Evolutionary conservation across 2,888 invertebrate species (phyloP).

Genomic region (Nematopogon swammerdamellus): DNA sequence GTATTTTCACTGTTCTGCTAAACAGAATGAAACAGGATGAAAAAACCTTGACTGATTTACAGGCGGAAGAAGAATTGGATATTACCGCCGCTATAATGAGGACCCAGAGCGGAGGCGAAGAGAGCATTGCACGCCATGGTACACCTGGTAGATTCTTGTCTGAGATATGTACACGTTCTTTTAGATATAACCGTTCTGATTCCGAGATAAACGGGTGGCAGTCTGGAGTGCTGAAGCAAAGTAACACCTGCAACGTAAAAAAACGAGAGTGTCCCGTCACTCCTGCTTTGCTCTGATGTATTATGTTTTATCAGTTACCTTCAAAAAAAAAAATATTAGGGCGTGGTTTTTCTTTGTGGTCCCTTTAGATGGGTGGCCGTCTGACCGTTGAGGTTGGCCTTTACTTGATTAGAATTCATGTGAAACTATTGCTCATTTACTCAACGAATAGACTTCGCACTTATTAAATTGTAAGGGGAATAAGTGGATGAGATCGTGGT

Average conservation of each 20-base stretch:
- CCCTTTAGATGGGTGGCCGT: too few species aligned
- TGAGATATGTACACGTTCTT: slow-evolving; percentile 49
- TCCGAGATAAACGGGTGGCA: slow-evolving; percentile 52
- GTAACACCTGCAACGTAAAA: slow-evolving; percentile 22
- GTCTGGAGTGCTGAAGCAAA: slow-evolving; percentile 49
- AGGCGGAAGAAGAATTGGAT: background rate
- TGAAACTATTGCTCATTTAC: too few species aligned
- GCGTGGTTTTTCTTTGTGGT: too few species aligned
- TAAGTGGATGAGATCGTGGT: too few species aligned
- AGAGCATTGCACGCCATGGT: slow-evolving; percentile 65
- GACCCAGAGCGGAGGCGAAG: slow-evolving; percentile 65
- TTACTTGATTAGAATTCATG: too few species aligned
- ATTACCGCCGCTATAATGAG: slow-evolving; percentile 64
- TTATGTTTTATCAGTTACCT: too few species aligned
- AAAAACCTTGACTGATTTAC: background rate
- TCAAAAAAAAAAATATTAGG: too few species aligned
- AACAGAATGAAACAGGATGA: slow-evolving; percentile 1
- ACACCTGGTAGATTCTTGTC: slow-evolving; percentile 56
- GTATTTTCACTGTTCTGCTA: background rate
- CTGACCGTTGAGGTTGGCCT: too few species aligned
- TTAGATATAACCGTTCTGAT: slow-evolving; percentile 42
- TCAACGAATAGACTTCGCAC: too few species aligned
- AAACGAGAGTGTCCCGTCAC: too few species aligned
- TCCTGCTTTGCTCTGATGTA: too few species aligned
- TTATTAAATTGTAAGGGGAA: too few species aligned